Conservation (phyloP, 2,113 vertebrate genomes). For the Bujurquina vittata region DNA sequence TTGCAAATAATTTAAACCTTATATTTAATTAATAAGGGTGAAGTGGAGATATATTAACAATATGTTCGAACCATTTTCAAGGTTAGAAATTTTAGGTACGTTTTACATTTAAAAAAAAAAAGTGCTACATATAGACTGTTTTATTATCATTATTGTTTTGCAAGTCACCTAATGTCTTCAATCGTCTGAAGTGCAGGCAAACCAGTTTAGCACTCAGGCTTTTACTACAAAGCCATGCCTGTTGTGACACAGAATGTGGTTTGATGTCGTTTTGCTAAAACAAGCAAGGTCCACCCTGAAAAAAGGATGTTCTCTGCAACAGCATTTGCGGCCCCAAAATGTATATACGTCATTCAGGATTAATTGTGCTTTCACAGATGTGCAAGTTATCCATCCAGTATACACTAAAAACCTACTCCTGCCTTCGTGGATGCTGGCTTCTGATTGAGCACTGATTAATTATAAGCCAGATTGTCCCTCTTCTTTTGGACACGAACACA, state of each 20-base stretch:
- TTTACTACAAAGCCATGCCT: too few relatives aligned
- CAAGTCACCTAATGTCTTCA: background rate
- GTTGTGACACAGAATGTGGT: too few relatives aligned
- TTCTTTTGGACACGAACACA: background rate
- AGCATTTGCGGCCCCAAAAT: background rate
- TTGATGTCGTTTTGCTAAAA: background rate
- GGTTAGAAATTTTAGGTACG: background rate
- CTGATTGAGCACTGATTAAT: background rate
- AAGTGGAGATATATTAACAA: background rate
- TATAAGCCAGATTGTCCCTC: background rate
- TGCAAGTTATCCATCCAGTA: background rate
- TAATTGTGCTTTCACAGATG: too few relatives aligned
- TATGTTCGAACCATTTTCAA: background rate
- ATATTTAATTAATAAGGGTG: background rate
- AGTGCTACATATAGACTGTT: background rate
- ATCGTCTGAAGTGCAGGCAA: background rate
- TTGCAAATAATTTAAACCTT: background rate
- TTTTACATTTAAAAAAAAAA: background rate
- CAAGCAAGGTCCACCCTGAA: background rate
- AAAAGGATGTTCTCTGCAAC: background rate
- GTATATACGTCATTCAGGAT: too few relatives aligned
- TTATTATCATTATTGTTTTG: background rate
- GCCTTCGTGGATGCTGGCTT: background rate
- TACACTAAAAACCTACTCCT: background rate
- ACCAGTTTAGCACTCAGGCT: background rate